phyloP scores from a whole-genome alignment of 2,888 invertebrate genomes.

The Brenthis ino region DNA sequence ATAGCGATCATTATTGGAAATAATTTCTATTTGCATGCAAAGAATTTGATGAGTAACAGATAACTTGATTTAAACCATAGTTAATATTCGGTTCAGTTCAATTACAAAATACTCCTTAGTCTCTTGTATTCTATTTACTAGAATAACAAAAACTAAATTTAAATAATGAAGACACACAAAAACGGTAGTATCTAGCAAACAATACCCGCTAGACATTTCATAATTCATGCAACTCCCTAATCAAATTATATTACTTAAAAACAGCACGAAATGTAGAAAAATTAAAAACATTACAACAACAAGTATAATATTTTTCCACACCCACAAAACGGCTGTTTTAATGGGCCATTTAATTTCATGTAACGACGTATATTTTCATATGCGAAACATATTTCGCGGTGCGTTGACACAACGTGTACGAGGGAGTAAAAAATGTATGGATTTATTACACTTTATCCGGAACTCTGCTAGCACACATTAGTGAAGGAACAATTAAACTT shows the following conservation, averaged over 20 bases:
- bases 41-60: too few relatives aligned
- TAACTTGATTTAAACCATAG: too few relatives aligned
- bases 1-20: too few relatives aligned
- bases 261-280: slow-evolving; percentile 24
- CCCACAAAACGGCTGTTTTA: slow-evolving; percentile 40
- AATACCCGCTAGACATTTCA: neutral
- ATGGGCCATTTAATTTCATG: slow-evolving; percentile 44
- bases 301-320: slow-evolving; percentile 32
- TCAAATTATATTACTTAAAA: slow-evolving; percentile 20
- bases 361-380: slow-evolving; percentile 42
- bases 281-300: slow-evolving; percentile 33
- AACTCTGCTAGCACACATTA: slow-evolving; percentile 43
- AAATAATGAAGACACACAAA: too few relatives aligned
- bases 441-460: slow-evolving; percentile 43
- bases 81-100: too few relatives aligned
- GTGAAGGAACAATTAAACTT: slow-evolving; percentile 67
- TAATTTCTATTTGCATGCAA: too few relatives aligned
- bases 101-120: too few relatives aligned
- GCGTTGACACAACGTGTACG: slow-evolving; percentile 35
- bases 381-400: slow-evolving; percentile 39
- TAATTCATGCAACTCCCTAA: slow-evolving; percentile 1
- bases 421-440: slow-evolving; percentile 44
- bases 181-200: neutral
- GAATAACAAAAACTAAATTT: too few relatives aligned
- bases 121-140: too few relatives aligned